These are phyloP conservation scores for Arctopsyche grandis DNA, from an alignment of 1,140 invertebrate species.

Conservation along the genomic window DNA sequence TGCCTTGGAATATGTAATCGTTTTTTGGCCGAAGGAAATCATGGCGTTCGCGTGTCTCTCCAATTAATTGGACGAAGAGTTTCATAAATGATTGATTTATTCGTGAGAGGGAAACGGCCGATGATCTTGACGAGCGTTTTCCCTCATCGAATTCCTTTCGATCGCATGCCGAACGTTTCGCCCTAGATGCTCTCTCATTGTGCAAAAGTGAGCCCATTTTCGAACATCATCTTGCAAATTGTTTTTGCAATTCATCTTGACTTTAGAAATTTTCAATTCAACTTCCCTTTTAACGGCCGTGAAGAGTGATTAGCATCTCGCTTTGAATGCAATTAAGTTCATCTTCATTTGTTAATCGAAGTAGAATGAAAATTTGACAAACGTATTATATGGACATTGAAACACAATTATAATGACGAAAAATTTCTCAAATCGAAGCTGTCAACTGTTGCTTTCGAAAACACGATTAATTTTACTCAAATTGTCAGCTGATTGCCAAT, in stretches of 20 bases:
- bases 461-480: too few relatives aligned
- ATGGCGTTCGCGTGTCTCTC: constrained; percentile 9
- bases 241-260: neutral
- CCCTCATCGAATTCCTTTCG: constrained; percentile 39
- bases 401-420: too few relatives aligned
- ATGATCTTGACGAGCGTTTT: constrained; percentile 9
- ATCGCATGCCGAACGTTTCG: constrained; percentile 29
- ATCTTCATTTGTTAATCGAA: too few relatives aligned
- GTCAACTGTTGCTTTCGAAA: too few relatives aligned
- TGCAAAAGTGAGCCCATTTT: neutral
- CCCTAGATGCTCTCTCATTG: constrained; percentile 19
- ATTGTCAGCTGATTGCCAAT: too few relatives aligned
- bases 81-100: constrained; percentile 37
- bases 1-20: neutral
- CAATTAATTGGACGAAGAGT: constrained; percentile 22
- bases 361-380: too few relatives aligned
- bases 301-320: too few relatives aligned
- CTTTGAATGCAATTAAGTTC: too few relatives aligned
- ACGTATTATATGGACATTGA: too few relatives aligned
- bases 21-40: constrained; percentile 20
- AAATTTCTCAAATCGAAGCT: too few relatives aligned
- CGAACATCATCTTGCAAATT: neutral
- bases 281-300: too few relatives aligned
- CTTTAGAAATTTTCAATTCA: too few relatives aligned
- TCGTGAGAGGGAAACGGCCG: constrained; percentile 18